phyloP scores from a whole-genome alignment of 2,113 vertebrate genomes.

The Epinephelus lanceolatus region DNA sequence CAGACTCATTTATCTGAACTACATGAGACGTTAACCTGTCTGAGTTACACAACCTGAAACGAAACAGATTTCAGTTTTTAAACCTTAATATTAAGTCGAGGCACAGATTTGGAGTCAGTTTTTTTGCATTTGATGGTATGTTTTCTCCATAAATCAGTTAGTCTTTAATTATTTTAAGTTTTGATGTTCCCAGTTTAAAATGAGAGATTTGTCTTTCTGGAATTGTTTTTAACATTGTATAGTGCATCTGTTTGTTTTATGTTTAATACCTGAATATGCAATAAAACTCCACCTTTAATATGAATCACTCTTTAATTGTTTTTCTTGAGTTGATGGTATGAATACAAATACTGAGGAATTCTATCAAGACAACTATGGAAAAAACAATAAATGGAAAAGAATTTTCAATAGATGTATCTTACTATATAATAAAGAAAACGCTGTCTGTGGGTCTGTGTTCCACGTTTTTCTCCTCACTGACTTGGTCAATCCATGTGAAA shows the following conservation, averaged over 20 bases:
- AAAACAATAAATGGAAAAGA: no score
- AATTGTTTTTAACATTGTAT: conserved; percentile 4
- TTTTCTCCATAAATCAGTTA: no score
- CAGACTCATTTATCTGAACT: not conserved
- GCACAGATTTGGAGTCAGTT: not conserved
- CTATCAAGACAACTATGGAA: no score
- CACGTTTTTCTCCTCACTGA: no score
- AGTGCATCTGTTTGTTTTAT: not conserved
- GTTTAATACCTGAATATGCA: conserved; percentile 24
- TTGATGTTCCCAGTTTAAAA: conserved; percentile 12
- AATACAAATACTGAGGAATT: not conserved
- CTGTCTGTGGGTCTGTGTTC: no score
- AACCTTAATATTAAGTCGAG: not conserved
- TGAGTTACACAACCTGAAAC: not conserved
- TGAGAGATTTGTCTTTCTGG: not conserved
- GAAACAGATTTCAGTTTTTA: not conserved
- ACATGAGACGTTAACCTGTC: no score
- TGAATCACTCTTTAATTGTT: not conserved
- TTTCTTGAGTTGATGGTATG: not conserved
- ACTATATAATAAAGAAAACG: no score
- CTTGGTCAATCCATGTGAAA: no score
- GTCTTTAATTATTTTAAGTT: not conserved
- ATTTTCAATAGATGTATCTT: no score
- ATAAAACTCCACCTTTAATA: conserved; percentile 23
- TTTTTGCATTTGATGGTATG: no score